phyloP scores from a whole-genome alignment of 2,797 vertebrate genomes.

The Leptodactylus fallax region DNA sequence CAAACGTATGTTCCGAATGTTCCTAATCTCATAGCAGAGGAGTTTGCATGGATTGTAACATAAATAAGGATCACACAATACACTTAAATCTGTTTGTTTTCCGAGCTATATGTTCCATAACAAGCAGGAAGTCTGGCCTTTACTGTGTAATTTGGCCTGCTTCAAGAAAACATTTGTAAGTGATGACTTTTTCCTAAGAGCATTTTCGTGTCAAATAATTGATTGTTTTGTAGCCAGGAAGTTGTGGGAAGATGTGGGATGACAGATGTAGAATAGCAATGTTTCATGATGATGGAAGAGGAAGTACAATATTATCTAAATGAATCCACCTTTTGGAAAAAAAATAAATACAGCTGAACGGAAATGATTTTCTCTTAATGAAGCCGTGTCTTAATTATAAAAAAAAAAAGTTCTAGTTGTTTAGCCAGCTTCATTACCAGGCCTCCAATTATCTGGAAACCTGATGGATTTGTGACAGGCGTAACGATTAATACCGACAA shows the following conservation, averaged over 20 bases:
- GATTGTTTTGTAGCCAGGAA: constrained; percentile 85
- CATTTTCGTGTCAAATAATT: constrained; percentile 84
- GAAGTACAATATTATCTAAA: constrained; percentile 84
- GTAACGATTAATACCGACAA: constrained; percentile 99
- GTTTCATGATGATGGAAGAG: constrained; percentile 83
- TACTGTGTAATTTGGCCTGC: constrained; percentile 69
- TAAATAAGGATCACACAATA: constrained; percentile 67
- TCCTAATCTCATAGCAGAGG: constrained; percentile 4
- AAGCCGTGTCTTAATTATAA: constrained; percentile 95
- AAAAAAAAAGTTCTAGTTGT: constrained; percentile 86
- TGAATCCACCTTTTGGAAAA: constrained; percentile 76
- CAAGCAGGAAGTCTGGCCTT: constrained; percentile 70
- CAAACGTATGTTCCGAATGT: constrained; percentile 25
- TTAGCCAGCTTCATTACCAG: constrained; percentile 95
- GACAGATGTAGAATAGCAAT: constrained; percentile 82
- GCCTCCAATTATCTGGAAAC: constrained; percentile 99
- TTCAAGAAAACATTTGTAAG: constrained; percentile 75
- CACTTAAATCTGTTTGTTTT: constrained; percentile 74
- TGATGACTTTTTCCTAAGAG: constrained; percentile 83
- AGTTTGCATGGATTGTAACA: constrained; percentile 47
- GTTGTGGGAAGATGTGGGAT: constrained; percentile 82
- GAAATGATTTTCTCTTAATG: constrained; percentile 85
- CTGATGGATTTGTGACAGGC: constrained; percentile 99
- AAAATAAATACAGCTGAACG: constrained; percentile 78
- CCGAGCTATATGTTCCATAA: constrained; percentile 72